These are phyloP conservation scores for Paramuricea clavata DNA, from an alignment of 92 coral and sea anemone genomes.

Conservation along the genomic window DNA sequence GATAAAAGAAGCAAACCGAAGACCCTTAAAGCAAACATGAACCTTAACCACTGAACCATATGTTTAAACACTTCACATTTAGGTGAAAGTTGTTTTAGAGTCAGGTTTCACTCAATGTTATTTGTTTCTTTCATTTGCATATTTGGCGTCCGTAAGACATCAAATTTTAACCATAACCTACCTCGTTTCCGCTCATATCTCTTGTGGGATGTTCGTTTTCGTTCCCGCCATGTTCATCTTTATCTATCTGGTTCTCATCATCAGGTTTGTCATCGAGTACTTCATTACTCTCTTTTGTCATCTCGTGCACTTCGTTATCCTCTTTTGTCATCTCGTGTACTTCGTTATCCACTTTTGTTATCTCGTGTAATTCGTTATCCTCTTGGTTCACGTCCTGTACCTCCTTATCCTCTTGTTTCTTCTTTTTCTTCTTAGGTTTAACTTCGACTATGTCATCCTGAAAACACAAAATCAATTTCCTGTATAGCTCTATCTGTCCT, in stretches of 20 bases:
- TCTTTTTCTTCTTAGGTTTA: conserved; percentile 1
- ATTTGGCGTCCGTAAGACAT: no score
- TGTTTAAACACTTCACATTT: no score
- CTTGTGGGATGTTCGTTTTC: neutral
- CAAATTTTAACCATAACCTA: no score
- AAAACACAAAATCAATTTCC: neutral
- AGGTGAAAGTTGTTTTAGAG: no score
- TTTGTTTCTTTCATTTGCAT: no score
- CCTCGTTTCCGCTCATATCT: neutral
- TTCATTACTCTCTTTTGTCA: neutral
- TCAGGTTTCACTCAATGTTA: no score
- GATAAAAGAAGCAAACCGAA: no score
- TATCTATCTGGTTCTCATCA: neutral
- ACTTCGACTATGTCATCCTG: neutral
- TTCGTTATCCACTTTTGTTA: neutral
- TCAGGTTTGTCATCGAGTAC: neutral
- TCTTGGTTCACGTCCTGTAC: conserved; percentile 3
- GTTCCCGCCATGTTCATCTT: neutral
- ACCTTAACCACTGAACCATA: no score
- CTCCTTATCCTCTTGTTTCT: conserved; percentile 30
- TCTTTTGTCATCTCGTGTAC: neutral
- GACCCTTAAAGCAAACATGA: no score
- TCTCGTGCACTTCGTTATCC: neutral
- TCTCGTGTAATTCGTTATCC: conserved; percentile 2
- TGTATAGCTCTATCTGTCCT: no score